Conservation (phyloP, 2,888 invertebrate species). For the Pecten maximus region DNA sequence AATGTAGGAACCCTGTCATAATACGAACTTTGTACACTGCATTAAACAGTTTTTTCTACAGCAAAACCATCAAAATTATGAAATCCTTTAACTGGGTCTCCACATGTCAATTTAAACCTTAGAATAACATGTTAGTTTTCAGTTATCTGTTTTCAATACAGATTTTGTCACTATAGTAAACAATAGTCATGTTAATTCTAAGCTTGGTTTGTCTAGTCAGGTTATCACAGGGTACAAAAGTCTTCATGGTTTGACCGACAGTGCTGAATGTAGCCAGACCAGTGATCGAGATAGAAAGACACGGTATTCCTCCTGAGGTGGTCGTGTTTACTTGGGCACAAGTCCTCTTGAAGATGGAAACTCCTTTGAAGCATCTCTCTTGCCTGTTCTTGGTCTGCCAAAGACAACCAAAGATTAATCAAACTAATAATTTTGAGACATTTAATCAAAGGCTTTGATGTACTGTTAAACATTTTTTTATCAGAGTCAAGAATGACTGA, state of each 20-base stretch:
- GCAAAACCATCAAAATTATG: no score
- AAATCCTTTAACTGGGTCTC: no score
- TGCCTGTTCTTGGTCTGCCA: conserved; percentile 64
- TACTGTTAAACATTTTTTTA: no score
- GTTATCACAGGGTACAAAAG: not conserved
- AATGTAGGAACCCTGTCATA: no score
- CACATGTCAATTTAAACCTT: no score
- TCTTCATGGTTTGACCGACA: not conserved
- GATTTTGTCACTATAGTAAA: not conserved
- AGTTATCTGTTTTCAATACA: not conserved
- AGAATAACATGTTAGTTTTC: not conserved
- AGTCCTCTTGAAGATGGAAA: conserved; percentile 71
- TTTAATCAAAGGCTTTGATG: no score
- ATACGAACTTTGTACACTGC: no score
- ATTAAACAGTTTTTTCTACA: no score
- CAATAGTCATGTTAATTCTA: not conserved
- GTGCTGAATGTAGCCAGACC: not conserved
- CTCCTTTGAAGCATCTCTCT: conserved; percentile 59
- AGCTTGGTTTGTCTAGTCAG: not conserved
- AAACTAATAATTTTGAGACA: no score
- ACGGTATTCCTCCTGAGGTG: not conserved
- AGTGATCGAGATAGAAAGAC: conserved; percentile 6
- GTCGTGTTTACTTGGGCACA: conserved; percentile 66
- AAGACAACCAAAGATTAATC: not conserved
- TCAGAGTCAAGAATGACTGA: no score